A percentile compares a stretch with the other conserved stretches of the same genome.
phyloP scores from a whole-genome alignment of 2,888 invertebrate species.

The Rotaria macrura region DNA sequence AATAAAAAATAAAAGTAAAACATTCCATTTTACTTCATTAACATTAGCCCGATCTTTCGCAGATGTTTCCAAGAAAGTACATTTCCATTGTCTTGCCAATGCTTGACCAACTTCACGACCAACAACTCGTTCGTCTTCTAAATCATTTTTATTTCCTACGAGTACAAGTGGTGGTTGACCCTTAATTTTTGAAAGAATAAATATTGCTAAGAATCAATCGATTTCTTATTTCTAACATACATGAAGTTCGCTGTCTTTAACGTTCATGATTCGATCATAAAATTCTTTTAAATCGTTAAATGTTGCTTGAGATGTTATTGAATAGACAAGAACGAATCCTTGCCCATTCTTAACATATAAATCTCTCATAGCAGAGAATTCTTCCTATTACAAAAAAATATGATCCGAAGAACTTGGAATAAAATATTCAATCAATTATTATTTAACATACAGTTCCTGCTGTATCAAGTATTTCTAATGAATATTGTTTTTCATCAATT shows the following conservation, averaged over 20 bases:
- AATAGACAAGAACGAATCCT: neutral
- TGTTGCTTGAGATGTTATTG: neutral
- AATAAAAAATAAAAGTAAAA: too few species aligned
- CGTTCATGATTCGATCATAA: neutral
- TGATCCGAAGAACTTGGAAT: too few species aligned
- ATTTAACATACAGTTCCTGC: constrained; percentile 74
- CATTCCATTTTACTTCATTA: constrained; percentile 58
- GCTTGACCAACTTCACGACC: constrained; percentile 91
- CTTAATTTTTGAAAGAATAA: constrained; percentile 38
- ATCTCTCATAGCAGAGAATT: neutral
- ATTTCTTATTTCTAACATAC: neutral
- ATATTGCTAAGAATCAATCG: too few species aligned
- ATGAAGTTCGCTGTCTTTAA: constrained; percentile 51
- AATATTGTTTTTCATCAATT: constrained; percentile 97
- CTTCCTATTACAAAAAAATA: neutral
- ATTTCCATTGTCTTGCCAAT: constrained; percentile 90
- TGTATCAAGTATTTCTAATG: constrained; percentile 98
- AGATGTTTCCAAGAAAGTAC: constrained; percentile 99
- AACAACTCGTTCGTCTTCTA: constrained; percentile 96
- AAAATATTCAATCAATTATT: too few species aligned
- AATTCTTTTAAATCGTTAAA: neutral
- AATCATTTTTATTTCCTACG: constrained; percentile 99
- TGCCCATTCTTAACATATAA: constrained; percentile 11
- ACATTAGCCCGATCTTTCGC: constrained; percentile 99
- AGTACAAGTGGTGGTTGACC: constrained; percentile 89